These are phyloP conservation scores for Lepus europaeus DNA, from an alignment of 2,113 vertebrate genomes.

Conservation along the genomic window DNA sequence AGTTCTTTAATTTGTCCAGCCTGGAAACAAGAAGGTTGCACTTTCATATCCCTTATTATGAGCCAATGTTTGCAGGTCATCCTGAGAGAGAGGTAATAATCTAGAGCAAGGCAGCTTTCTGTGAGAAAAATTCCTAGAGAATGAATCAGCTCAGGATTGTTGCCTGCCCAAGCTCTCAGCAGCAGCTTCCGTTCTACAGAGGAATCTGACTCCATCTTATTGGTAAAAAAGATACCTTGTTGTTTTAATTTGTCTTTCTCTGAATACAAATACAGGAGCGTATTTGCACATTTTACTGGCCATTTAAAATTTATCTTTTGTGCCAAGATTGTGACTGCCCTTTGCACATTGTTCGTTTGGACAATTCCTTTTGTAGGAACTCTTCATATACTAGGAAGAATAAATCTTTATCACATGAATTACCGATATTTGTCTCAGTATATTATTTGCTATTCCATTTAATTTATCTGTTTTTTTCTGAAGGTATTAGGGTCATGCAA, in stretches of 20 bases:
- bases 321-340: not conserved
- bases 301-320: constrained; percentile 37
- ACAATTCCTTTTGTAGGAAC: constrained; percentile 2
- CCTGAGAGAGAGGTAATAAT: not conserved
- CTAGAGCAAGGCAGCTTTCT: not conserved
- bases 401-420: not conserved
- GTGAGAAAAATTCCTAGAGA: constrained; percentile 43
- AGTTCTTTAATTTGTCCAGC: not conserved
- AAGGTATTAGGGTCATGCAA: not conserved
- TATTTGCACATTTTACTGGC: not conserved
- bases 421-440: not conserved
- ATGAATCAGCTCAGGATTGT: not conserved
- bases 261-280: not conserved
- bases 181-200: not conserved
- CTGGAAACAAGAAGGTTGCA: constrained; percentile 18
- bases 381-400: not conserved
- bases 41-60: not conserved
- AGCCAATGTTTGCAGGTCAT: not conserved
- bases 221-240: not conserved
- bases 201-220: not conserved
- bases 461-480: constrained; percentile 42
- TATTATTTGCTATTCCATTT: constrained; percentile 14
- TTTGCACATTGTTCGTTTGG: not conserved
- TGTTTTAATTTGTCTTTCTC: constrained; percentile 5
- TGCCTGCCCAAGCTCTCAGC: not conserved